These are phyloP conservation scores for Todus mexicanus DNA, from an alignment of 2,797 vertebrate genomes.

Conservation along the genomic window DNA sequence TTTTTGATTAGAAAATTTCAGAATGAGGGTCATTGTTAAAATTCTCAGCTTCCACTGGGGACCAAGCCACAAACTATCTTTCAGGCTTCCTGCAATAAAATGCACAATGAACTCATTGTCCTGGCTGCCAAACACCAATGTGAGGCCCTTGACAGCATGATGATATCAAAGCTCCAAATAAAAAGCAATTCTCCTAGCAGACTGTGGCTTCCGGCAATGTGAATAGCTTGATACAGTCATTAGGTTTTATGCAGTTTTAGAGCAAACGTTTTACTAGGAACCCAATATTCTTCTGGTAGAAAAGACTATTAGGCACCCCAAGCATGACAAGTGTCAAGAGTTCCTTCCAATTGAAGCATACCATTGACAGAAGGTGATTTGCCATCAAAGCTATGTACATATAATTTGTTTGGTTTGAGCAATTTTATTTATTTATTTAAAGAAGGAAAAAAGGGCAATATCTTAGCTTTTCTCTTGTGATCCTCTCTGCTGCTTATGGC, in stretches of 20 bases:
- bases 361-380: constrained; percentile 32
- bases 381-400: neutral
- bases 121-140: constrained; percentile 29
- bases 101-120: constrained; percentile 14
- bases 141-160: constrained; percentile 41
- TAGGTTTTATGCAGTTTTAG: constrained; percentile 75
- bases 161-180: constrained; percentile 66
- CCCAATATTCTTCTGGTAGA: constrained; percentile 70
- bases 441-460: neutral
- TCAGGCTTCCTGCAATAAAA: constrained; percentile 42
- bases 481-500: neutral
- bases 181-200: constrained; percentile 65
- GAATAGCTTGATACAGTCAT: constrained; percentile 64
- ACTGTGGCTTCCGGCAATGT: constrained; percentile 61
- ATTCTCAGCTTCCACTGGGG: constrained; percentile 26
- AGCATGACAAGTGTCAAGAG: constrained; percentile 60
- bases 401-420: neutral
- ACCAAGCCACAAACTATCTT: neutral
- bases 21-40: constrained; percentile 9
- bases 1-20: constrained; percentile 44
- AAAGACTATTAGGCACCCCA: constrained; percentile 63
- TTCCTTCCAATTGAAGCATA: constrained; percentile 39
- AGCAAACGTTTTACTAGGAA: constrained; percentile 73
- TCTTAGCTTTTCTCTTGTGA: neutral
- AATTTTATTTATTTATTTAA: too few relatives aligned